Percentiles rank a stretch among this genome's conserved stretches.
Evolutionary conservation across 2,888 invertebrate genomes (phyloP).

Genomic region (Lucinisca nassula): DNA sequence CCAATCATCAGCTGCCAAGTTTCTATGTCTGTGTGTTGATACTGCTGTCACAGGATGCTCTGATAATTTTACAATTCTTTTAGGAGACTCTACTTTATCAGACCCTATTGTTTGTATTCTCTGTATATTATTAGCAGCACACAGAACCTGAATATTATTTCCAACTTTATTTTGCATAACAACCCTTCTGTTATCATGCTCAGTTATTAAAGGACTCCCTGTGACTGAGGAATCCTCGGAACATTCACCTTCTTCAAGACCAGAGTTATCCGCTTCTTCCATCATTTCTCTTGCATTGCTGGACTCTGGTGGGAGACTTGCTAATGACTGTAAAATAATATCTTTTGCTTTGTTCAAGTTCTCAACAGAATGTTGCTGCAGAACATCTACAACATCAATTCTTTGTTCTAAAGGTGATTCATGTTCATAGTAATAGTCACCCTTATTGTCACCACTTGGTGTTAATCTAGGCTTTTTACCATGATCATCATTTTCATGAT

Average conservation of each 20-base stretch:
- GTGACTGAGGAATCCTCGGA: conserved; percentile 55
- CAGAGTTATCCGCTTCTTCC: conserved; percentile 24
- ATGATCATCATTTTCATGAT: not conserved
- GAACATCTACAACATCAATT: not conserved
- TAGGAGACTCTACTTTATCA: conserved; percentile 15
- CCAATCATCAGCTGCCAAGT: conserved; percentile 49
- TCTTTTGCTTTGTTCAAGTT: conserved; percentile 1
- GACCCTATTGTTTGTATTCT: conserved; percentile 31
- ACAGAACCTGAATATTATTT: conserved; percentile 5
- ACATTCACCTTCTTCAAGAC: conserved; percentile 66
- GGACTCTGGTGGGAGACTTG: not conserved
- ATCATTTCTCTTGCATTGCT: not conserved
- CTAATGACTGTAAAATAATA: not conserved
- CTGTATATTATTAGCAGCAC: not conserved
- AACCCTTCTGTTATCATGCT: conserved; percentile 19
- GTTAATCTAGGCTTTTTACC: not conserved
- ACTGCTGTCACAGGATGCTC: not conserved
- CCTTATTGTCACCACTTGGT: not conserved
- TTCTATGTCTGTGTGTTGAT: not conserved
- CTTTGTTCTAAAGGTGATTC: not conserved
- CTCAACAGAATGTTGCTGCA: not conserved
- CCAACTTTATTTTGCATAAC: not conserved
- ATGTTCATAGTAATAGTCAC: not conserved
- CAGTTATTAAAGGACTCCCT: not conserved
- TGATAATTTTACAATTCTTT: conserved; percentile 26